These are phyloP conservation scores for Bursaphelenchus okinawaensis DNA, from an alignment of 2,888 invertebrate genomes.

Conservation along the genomic window DNA sequence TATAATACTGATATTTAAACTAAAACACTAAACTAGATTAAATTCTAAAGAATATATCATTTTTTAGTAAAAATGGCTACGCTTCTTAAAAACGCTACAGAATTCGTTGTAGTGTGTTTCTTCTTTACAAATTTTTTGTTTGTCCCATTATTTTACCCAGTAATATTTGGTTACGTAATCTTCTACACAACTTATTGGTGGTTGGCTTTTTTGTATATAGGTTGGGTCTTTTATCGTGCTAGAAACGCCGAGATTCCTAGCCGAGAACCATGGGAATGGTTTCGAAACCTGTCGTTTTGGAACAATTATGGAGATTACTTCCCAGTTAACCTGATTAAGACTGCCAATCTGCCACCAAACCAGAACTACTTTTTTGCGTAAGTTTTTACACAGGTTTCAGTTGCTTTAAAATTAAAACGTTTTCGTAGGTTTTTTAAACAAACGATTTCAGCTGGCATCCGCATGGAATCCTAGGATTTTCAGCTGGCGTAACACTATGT, in stretches of 20 bases:
- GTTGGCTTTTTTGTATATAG: not conserved
- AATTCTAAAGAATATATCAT: too few relatives aligned
- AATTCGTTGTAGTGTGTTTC: not conserved
- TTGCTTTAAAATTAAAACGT: too few relatives aligned
- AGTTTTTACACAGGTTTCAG: not conserved
- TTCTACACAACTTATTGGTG: not conserved
- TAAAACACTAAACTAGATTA: too few relatives aligned
- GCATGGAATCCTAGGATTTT: constrained; percentile 81
- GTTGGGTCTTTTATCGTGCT: not conserved
- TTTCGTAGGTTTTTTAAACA: too few relatives aligned
- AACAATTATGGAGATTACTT: constrained; percentile 25
- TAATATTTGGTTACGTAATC: not conserved
- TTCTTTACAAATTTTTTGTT: not conserved
- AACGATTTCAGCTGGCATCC: constrained; percentile 69
- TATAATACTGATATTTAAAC: too few relatives aligned
- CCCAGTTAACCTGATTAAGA: constrained; percentile 28
- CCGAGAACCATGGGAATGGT: not conserved
- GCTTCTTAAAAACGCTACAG: too few relatives aligned
- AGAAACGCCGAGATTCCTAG: not conserved
- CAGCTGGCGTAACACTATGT: constrained; percentile 74
- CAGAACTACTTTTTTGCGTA: constrained; percentile 27
- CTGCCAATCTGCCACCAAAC: constrained; percentile 25
- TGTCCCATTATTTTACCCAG: not conserved
- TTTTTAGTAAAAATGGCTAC: too few relatives aligned
- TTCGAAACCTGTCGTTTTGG: not conserved